Base-by-base conservation (phyloP, 2,113 vertebrate species). In the Oreochromis niloticus region DNA sequence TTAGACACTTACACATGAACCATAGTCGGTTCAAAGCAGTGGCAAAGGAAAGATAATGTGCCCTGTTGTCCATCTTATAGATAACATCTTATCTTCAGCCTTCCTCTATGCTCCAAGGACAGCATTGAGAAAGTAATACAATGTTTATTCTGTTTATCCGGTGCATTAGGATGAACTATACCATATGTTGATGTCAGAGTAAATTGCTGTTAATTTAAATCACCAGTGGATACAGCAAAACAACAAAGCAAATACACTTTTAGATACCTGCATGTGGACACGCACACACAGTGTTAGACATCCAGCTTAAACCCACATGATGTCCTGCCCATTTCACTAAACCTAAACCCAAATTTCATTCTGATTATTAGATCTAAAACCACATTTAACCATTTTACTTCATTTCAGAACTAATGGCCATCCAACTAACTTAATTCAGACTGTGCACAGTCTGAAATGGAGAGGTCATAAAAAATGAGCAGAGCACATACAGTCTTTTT, bases 61-160 rank as follows among this genome's bases (percentile, higher is more conserved):
- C 48, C 82, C 85, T 83, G 86, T 61, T 81, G 80, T 86, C 88
- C 84, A 71, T 86, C 84, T 59, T 66, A 54, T 34, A 88, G 93
- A 94, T 92, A 91, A 48, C 59, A 94, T 94, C 94, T 94, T 92
- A 93, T 92, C 92, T 79, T 32, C 87, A 85, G 56, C 61, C 83
- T 89, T 90, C 87, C 86, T 87, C 87, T 63, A 71, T 52, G 46
- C 54, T 85, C 81, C 83, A 81, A 55, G 32, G 68, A 85, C 80
- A 85, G 85, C 59, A 17, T 54, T 17, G 81, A 61, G 52, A 82
- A 63, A 81, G 66, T 63, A 91, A 89, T 85, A 82, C 80, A 41
- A 56, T 34, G 46, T 73, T 85, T 32, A 52, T 46, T 80, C 83
- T 89, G 85, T 89, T 92, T 87, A 85, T 88, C 71, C 43, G 8